Base-by-base conservation (phyloP, 2,888 invertebrate genomes). In the Sericinus montela region DNA sequence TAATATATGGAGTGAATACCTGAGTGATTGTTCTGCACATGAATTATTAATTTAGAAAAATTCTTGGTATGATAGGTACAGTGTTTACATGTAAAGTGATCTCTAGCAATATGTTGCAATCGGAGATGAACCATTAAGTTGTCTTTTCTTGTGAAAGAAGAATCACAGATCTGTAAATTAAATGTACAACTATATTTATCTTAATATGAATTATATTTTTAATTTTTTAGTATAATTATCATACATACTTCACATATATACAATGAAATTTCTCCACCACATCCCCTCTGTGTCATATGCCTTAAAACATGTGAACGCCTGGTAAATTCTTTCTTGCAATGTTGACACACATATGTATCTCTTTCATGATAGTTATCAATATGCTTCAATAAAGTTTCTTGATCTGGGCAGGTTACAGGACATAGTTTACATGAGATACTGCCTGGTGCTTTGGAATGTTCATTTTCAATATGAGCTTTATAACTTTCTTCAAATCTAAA, bases 301-400 rank as follows among this genome's bases (percentile, higher is more conserved):
- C 94, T 82, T 54, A 93, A 84, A 35, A 96, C 89, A 77, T 96
- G 95, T 60, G 94, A 94, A 52, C 92, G 93, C 48, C 95, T 86
- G 1, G 93, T 94, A 74, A 96, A 96, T 53, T 91, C 91, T 60
- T 92, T 92, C 23, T 91, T 89, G 65, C 95, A 96, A 48, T 91
- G 85, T 28, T 90, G 88, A 72, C 95, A 96, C 19, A 90, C 88
- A 63, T 89, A 93, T 34, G 71, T 61, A 10, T 61, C 62, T 45
- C 78, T 64, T 1, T 80, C 67, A 39, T 92, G 93, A 61, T 93
- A 92, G 30, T 92, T 91, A 53, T 91, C 90, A 61, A 93, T 90
- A 69, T 96, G 96, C 35, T 92, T 86, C 16, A 91, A 81, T 25
- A 96, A 76, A 2, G 90, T 82, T 11, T 90, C 87, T 53, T 91